A percentile compares a stretch with the other conserved stretches of the same genome.
These are phyloP conservation scores for Corythaixoides concolor DNA, from an alignment of 2,113 vertebrate genomes.

Conservation along the genomic window DNA sequence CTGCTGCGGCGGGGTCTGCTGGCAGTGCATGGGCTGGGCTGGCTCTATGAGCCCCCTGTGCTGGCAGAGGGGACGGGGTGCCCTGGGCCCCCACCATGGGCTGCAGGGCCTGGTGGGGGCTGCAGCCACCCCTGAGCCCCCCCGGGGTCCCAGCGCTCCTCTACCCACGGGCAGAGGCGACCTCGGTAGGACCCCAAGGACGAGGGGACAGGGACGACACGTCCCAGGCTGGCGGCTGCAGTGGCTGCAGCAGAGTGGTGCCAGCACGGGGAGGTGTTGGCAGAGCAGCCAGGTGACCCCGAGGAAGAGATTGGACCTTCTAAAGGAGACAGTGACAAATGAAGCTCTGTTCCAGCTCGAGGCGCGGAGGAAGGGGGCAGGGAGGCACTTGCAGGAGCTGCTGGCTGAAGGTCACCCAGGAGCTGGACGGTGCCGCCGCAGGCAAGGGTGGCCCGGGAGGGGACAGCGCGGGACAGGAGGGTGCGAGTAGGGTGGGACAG, in stretches of 20 bases:
- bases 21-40: accelerated
- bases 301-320: constrained; percentile 36
- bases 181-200: not conserved
- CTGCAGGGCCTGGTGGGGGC: not conserved
- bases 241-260: not conserved
- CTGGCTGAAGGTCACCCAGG: not conserved
- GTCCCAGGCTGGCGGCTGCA: not conserved
- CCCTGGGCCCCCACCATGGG: accelerated
- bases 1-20: not conserved
- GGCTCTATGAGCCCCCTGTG: not conserved
- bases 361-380: not conserved
- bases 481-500: accelerated
- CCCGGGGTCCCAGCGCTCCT: accelerated
- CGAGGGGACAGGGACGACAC: not conserved
- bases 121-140: not conserved
- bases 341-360: not conserved
- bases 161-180: accelerated
- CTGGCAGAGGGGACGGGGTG: not conserved
- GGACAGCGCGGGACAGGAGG: not conserved
- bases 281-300: constrained; percentile 43
- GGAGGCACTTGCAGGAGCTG: not conserved
- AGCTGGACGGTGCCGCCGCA: not conserved
- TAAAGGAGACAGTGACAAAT: constrained; percentile 67
- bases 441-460: not conserved
- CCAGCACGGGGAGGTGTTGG: not conserved